phyloP scores from a whole-genome alignment of 1,140 invertebrate genomes.

The Neotoxoptera formosana region DNA sequence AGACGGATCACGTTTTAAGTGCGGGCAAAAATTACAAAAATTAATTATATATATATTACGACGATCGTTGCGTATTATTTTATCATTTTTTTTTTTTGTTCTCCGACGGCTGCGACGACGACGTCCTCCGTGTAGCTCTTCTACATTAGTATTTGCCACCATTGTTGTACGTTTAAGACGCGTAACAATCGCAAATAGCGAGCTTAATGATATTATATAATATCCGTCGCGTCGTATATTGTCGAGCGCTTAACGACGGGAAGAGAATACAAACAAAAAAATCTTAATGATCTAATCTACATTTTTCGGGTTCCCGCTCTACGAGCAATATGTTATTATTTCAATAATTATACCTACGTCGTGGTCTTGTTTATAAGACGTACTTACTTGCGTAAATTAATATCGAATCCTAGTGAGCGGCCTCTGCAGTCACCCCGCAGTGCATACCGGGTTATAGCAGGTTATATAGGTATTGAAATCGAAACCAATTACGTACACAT shows the following conservation, averaged over 20 bases:
- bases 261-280: background rate
- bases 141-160: background rate
- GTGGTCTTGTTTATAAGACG: background rate
- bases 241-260: background rate
- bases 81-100: background rate
- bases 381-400: background rate
- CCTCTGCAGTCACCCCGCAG: background rate
- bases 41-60: background rate
- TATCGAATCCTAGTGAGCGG: no score
- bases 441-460: background rate
- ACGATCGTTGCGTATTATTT: background rate
- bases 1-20: background rate
- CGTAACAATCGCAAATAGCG: background rate
- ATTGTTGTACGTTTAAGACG: background rate
- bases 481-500: background rate
- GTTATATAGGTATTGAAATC: background rate
- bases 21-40: background rate
- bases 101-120: background rate
- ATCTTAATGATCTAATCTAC: slow-evolving; percentile 2
- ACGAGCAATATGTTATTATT: background rate
- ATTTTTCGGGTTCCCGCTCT: background rate
- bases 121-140: background rate
- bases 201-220: background rate
- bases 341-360: background rate
- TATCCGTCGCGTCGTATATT: background rate